phyloP scores from a whole-genome alignment of 2,797 vertebrate genomes.

The Zalophus californianus region DNA sequence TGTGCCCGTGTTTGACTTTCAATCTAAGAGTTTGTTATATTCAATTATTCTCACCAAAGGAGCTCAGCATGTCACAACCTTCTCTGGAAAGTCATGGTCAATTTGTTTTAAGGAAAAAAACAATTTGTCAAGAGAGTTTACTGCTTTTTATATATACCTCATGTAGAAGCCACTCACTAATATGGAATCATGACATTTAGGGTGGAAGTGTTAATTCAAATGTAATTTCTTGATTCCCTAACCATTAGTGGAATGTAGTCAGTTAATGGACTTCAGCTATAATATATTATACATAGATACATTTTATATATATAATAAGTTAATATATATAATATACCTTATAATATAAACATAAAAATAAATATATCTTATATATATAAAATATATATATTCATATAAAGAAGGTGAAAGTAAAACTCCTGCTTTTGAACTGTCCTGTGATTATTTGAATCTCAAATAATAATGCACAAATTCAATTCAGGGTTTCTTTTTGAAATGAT shows the following conservation, averaged over 20 bases:
- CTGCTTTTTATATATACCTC: neutral
- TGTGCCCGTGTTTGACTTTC: neutral
- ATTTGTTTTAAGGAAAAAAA: constrained; percentile 32
- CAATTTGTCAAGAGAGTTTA: neutral
- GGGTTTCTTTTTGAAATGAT: neutral
- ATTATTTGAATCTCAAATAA: constrained; percentile 14
- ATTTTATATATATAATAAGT: neutral
- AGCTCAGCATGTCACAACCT: neutral
- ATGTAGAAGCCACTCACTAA: neutral
- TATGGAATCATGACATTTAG: neutral
- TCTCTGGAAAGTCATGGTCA: neutral
- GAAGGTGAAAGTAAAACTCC: neutral
- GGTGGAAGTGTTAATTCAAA: neutral
- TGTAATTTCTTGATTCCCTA: neutral
- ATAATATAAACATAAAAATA: neutral
- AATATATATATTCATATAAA: neutral
- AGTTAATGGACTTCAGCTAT: neutral
- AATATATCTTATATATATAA: neutral
- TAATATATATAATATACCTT: no score
- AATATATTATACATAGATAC: neutral
- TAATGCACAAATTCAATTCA: neutral
- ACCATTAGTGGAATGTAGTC: neutral
- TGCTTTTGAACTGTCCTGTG: neutral
- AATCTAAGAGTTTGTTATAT: constrained; percentile 10
- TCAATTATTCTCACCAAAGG: neutral